These are phyloP conservation scores for Sesia bembeciformis DNA, from an alignment of 2,888 invertebrate genomes.

Conservation along the genomic window DNA sequence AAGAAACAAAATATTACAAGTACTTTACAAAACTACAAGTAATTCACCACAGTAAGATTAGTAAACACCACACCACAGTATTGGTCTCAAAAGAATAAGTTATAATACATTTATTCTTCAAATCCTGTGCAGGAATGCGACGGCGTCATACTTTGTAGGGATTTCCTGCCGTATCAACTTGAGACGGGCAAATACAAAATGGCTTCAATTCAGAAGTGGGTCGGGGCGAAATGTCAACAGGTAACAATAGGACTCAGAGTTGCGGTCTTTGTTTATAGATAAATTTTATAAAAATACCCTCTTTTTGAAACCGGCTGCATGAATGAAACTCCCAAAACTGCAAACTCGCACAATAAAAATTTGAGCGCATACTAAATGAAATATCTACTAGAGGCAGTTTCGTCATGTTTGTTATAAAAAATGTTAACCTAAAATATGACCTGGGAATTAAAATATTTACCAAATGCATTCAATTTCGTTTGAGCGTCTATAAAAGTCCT, in stretches of 20 bases:
- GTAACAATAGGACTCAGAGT: conserved; percentile 16
- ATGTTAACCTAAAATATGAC: too few relatives aligned
- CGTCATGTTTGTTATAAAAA: neutral
- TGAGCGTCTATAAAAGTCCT: too few relatives aligned
- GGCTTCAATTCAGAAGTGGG: conserved; percentile 39
- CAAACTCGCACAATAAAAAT: neutral
- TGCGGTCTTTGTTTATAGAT: neutral
- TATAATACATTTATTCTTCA: too few relatives aligned
- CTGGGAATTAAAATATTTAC: too few relatives aligned
- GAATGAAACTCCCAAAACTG: neutral
- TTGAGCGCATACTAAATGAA: neutral
- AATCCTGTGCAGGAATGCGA: too few relatives aligned
- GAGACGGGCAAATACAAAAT: conserved; percentile 19
- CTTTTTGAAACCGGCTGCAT: neutral
- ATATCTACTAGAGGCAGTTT: neutral
- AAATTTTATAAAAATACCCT: neutral
- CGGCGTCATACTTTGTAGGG: conserved; percentile 14
- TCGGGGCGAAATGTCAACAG: conserved; percentile 45
- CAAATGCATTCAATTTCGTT: too few relatives aligned
- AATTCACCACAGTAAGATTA: too few relatives aligned
- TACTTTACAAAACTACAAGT: too few relatives aligned
- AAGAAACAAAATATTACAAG: too few relatives aligned
- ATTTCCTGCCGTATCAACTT: conserved; percentile 42
- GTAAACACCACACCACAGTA: too few relatives aligned
- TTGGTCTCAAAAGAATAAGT: too few relatives aligned